These are phyloP conservation scores for Agriopis aurantiaria DNA, from an alignment of 2,888 invertebrate species.

Conservation along the genomic window DNA sequence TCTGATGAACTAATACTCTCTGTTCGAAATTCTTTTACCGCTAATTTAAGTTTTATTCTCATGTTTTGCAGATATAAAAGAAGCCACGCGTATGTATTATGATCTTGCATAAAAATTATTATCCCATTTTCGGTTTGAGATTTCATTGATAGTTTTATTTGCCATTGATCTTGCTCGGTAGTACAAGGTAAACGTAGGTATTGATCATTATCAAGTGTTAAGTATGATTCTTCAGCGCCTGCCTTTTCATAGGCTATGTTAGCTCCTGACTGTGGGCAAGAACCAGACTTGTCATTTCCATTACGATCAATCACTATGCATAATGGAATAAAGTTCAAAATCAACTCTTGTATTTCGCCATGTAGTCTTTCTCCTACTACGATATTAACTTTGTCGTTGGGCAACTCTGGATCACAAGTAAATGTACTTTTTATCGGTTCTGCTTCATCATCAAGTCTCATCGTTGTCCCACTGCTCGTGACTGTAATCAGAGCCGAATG, in stretches of 20 bases:
- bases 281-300: slow-evolving; percentile 48
- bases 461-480: slow-evolving; percentile 66
- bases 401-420: slow-evolving; percentile 73
- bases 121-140: slow-evolving; percentile 69
- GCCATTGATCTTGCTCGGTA: slow-evolving; percentile 68
- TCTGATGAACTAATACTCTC: slow-evolving; percentile 72
- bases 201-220: slow-evolving; percentile 66
- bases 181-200: slow-evolving; percentile 77
- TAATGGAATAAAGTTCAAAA: slow-evolving; percentile 78
- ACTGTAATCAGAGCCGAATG: slow-evolving; percentile 73
- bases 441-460: slow-evolving; percentile 74
- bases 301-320: slow-evolving; percentile 57
- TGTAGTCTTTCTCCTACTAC: slow-evolving; percentile 75
- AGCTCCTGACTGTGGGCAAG: slow-evolving; percentile 63
- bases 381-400: slow-evolving; percentile 70
- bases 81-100: slow-evolving; percentile 62
- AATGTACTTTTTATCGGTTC: slow-evolving; percentile 62
- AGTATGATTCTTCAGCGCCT: slow-evolving; percentile 70
- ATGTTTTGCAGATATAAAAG: slow-evolving; percentile 70
- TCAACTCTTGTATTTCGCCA: slow-evolving; percentile 79
- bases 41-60: slow-evolving; percentile 72
- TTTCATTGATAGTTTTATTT: slow-evolving; percentile 71
- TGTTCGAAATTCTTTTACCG: slow-evolving; percentile 59
- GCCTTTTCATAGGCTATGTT: slow-evolving; percentile 77
- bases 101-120: slow-evolving; percentile 67